Base-by-base conservation (phyloP, 1,140 invertebrate species). In the Trichogramma pretiosum region DNA sequence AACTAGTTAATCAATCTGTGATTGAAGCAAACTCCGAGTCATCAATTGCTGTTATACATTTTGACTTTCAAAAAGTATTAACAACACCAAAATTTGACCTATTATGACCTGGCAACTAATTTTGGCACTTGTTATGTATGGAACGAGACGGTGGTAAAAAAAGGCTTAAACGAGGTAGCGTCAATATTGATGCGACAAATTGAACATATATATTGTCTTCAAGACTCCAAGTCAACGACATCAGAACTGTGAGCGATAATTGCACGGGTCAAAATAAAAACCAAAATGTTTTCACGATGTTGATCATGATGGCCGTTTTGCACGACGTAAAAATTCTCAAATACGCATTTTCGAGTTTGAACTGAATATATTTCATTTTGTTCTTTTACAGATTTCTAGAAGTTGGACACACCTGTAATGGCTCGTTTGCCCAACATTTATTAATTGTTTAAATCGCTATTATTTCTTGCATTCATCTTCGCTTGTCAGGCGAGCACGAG, bases 101-200 rank as follows among this genome's bases (percentile, higher is more conserved):
- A 63, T 26, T 67, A 53, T 54, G 57, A 69, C 35, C 37, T 64
- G 10, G 44, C 40, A 14, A 58, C 46, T 13, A 50, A 59, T 28
- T 48, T 56, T 46, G 58, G 53, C 5, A 41, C 52, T 35, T 68
- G 67, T 41, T 70, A 61, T 53, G 53, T 70, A 34, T 74, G 72
- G 68, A 55, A 67, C 54, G 72, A 75, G 56, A 53, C 52, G 2
- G 48, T 65, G 35, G 71, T 53, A n/a, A 62, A 63, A 22, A 53
- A 68, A 34, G 67, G 61, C 1, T 58, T 63, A 17, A 67, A 60
- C 32, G 64, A 68, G 57, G 61, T 14, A 53, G 58, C 2, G n/a
- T 55, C 59, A 5, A 68, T 64, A 46, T 26, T 73, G 45, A 55
- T 52, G 8, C 40, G 60, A 51, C 61, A 52, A 55, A 58, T 63